phyloP scores from a whole-genome alignment of 2,797 vertebrate genomes.

The Crenichthys baileyi region DNA sequence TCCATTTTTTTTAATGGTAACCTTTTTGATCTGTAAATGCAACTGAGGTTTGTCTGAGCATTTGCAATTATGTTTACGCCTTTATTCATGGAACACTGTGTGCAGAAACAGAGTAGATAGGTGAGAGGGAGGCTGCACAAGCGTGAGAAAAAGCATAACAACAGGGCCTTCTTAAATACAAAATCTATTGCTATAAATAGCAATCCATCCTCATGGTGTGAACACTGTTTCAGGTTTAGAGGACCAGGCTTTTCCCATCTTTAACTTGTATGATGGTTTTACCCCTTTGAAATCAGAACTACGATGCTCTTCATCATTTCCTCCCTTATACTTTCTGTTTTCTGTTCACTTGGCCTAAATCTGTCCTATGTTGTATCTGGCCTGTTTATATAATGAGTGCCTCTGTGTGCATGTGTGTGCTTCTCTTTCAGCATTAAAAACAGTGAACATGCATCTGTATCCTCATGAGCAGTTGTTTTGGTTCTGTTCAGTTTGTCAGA shows the following conservation, averaged over 20 bases:
- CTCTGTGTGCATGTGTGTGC: slow-evolving; percentile 25
- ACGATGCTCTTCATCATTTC: slow-evolving; percentile 16
- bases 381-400: slow-evolving; percentile 50
- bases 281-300: slow-evolving; percentile 20
- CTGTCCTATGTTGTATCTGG: slow-evolving; percentile 29
- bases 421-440: slow-evolving; percentile 26
- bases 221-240: slow-evolving; percentile 66
- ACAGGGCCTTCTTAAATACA: slow-evolving; percentile 81
- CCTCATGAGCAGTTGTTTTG: neutral
- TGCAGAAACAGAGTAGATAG: slow-evolving; percentile 50
- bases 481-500: slow-evolving; percentile 29
- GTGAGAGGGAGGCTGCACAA: slow-evolving; percentile 49
- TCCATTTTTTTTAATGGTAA: neutral
- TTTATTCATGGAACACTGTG: slow-evolving; percentile 59
- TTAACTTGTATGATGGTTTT: slow-evolving; percentile 33
- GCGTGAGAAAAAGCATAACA: slow-evolving; percentile 69
- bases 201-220: slow-evolving; percentile 69
- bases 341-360: slow-evolving; percentile 33
- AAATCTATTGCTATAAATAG: slow-evolving; percentile 83
- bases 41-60: slow-evolving; percentile 28
- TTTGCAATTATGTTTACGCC: slow-evolving; percentile 10
- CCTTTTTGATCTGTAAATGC: slow-evolving; percentile 23
- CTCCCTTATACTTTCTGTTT: slow-evolving; percentile 13
- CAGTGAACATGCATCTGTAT: slow-evolving; percentile 30
- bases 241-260: slow-evolving; percentile 53